Evolutionary conservation across 2,797 vertebrate genomes (phyloP).

Genomic region (Pangasius macronema): DNA sequence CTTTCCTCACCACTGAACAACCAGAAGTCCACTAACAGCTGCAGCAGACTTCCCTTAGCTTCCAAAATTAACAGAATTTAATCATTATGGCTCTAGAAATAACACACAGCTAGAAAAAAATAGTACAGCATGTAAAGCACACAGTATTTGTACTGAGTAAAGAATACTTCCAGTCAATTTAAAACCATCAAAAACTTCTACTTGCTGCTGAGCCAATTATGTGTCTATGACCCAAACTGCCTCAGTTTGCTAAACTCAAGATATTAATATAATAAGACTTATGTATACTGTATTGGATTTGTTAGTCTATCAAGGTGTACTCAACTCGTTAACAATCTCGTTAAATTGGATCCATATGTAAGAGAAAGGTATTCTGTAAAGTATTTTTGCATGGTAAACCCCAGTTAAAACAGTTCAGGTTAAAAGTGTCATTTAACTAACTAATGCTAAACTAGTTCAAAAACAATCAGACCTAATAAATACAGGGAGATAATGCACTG

Average conservation of each 20-base stretch:
- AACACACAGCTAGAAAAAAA: not conserved
- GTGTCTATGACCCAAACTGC: not conserved
- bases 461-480: not conserved
- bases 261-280: not conserved
- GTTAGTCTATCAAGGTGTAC: too few relatives aligned
- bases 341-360: too few relatives aligned
- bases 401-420: not conserved
- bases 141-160: not conserved
- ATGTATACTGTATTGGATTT: too few relatives aligned
- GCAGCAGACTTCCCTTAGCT: not conserved
- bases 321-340: too few relatives aligned
- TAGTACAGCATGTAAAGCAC: not conserved
- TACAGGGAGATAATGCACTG: not conserved
- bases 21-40: not conserved
- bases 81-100: not conserved
- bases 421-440: not conserved
- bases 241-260: not conserved
- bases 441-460: not conserved
- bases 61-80: not conserved
- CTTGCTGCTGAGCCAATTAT: not conserved
- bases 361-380: not conserved
- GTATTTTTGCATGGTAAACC: not conserved
- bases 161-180: not conserved
- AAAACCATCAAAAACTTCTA: not conserved
- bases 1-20: not conserved